Evolutionary conservation across 2,113 vertebrate species (phyloP), one percentile per base, ranked within the genome.

Genomic region (Clarias gariepinus): DNA sequence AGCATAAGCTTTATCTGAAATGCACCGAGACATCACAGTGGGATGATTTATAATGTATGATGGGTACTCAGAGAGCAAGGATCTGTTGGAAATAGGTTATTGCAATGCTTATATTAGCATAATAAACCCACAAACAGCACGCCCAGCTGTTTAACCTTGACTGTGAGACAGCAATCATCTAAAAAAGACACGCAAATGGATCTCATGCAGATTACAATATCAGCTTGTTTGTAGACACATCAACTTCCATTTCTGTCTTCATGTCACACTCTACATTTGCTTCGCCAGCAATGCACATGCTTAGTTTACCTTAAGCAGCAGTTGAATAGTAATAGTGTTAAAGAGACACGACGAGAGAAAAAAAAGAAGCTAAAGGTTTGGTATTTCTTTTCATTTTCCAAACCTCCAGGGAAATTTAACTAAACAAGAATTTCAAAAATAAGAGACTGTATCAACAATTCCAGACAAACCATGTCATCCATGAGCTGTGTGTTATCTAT

Each of bases 101-200:
- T 36, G 78, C 69, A 55, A 81, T 81, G 9, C 47, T 23, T 21
- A 81, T 69, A 89, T 89, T 68, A 84, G 28, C 84, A 89, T 87
- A 87, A 87, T 41, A 85, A 85, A 71, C 71, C 78, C 78, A 80
- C 55, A 13, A 86, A 86, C 81, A 84, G 79, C 77, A 68, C 66
- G 47, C 60, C 58, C 52, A 36, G 47, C 68, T 53, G 84, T 87
- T 89, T 87, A 90, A 89, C 89, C 89, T 82, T 89, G 84, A 84
- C 60, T 81, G 81, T 61, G 52, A 87, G 82, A 68, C n/a, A 41
- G 86, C 73, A 47, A 83, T 87, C 71, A 78, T 83, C 71, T 33
- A 25, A 71, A 80, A 87, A n/a, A 55, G 57, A 52, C 19, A 68
- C 15, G 78, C n/a, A 77, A 63, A 79, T 55, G 19, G 79, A 84